phyloP scores from a whole-genome alignment of 2,888 invertebrate genomes.

The Drosophila ustulata region DNA sequence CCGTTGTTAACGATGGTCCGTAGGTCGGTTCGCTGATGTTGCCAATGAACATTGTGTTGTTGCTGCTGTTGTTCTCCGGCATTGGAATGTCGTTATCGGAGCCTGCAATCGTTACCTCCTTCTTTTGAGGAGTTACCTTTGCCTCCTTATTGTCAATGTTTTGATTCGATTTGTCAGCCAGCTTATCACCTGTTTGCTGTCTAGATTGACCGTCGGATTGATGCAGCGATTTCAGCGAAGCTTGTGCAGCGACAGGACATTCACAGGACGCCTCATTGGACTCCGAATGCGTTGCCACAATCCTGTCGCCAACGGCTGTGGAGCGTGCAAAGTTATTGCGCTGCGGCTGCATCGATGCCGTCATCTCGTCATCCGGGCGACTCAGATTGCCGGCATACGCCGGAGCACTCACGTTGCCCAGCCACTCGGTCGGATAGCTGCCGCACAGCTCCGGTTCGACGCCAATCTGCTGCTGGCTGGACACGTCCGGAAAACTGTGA shows the following conservation, averaged over 20 bases:
- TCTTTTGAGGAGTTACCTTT: neutral
- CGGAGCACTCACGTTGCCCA: conserved; percentile 33
- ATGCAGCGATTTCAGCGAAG: no score
- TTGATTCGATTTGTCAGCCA: no score
- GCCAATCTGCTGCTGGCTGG: conserved; percentile 31
- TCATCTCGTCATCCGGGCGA: conserved; percentile 2
- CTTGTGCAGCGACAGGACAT: neutral
- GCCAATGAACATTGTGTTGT: conserved; percentile 10
- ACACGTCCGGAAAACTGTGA: conserved; percentile 37
- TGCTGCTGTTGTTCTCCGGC: conserved; percentile 18
- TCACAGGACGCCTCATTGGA: neutral
- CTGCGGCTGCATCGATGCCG: neutral
- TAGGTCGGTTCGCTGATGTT: conserved; percentile 33
- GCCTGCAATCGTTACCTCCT: neutral
- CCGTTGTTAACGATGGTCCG: conserved; percentile 25
- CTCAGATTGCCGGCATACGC: conserved; percentile 8
- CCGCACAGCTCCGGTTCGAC: conserved; percentile 14
- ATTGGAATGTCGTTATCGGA: conserved; percentile 25
- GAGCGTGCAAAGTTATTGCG: conserved; percentile 1
- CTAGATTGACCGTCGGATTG: neutral
- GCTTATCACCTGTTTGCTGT: neutral
- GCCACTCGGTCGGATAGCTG: conserved; percentile 23
- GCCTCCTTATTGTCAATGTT: neutral
- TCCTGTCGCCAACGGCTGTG: conserved; percentile 1
- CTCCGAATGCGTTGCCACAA: neutral